phyloP scores from a whole-genome alignment of 2,797 vertebrate species.

The Myoxocephalus aenaeus region DNA sequence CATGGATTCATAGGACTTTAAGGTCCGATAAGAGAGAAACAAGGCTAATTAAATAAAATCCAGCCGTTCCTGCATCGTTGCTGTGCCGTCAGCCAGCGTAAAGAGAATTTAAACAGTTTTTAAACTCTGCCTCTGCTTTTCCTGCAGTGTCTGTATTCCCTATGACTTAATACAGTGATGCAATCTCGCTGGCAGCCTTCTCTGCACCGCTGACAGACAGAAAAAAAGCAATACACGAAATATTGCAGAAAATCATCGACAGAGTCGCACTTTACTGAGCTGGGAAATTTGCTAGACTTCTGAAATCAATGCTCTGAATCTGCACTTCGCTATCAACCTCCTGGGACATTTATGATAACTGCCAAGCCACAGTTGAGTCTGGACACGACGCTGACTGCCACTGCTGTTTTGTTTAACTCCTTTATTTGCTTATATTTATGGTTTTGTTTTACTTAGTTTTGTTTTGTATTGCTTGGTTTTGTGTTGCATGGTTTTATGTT shows the following conservation, averaged over 20 bases:
- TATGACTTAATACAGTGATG: constrained; percentile 49
- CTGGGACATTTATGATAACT: constrained; percentile 58
- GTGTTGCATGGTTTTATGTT: too few relatives aligned
- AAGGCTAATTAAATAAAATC: constrained; percentile 15
- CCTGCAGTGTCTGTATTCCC: constrained; percentile 27
- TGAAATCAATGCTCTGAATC: constrained; percentile 74
- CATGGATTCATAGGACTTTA: background rate
- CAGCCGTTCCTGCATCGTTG: background rate
- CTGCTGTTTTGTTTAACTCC: too few relatives aligned
- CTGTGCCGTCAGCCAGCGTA: constrained; percentile 18
- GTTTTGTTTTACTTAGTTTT: too few relatives aligned
- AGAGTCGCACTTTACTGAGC: constrained; percentile 76
- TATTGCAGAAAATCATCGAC: constrained; percentile 70
- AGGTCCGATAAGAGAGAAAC: constrained; percentile 18
- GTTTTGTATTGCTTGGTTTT: too few relatives aligned
- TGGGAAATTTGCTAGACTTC: constrained; percentile 76
- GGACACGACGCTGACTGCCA: too few relatives aligned
- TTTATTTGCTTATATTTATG: too few relatives aligned
- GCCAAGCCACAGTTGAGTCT: constrained; percentile 20
- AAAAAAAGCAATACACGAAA: constrained; percentile 59
- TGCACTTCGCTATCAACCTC: constrained; percentile 64
- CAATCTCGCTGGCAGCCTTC: constrained; percentile 47
- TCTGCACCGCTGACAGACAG: constrained; percentile 45
- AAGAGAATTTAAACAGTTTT: constrained; percentile 8
- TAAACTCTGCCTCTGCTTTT: constrained; percentile 1